Conservation (phyloP, 1,140 invertebrate species). For the Paraescarpia echinospica region DNA sequence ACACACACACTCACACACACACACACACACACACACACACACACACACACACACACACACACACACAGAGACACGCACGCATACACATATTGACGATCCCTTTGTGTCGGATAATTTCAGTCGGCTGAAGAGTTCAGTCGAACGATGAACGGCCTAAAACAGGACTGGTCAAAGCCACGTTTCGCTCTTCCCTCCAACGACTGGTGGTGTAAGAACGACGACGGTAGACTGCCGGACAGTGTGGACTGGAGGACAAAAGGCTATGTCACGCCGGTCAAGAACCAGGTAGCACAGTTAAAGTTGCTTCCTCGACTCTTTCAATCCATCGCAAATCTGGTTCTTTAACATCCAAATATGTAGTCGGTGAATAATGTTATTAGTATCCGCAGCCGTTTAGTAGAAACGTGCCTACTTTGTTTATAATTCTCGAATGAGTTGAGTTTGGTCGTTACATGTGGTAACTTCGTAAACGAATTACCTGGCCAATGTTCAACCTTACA, state of each 20-base stretch:
- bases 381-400: too few relatives aligned
- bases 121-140: constrained; percentile 35
- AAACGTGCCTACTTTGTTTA: too few relatives aligned
- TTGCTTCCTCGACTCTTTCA: not conserved
- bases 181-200: not conserved
- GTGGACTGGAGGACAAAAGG: constrained; percentile 61
- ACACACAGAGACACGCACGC: too few relatives aligned
- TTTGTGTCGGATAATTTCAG: not conserved
- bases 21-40: too few relatives aligned
- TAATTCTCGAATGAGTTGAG: too few relatives aligned
- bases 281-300: constrained; percentile 59
- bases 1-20: too few relatives aligned
- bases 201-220: not conserved
- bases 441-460: too few relatives aligned
- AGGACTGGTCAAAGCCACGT: not conserved
- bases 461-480: too few relatives aligned
- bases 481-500: too few relatives aligned
- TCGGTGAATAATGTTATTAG: too few relatives aligned
- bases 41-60: too few relatives aligned
- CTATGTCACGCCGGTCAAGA: constrained; percentile 59
- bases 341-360: not conserved
- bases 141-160: constrained; percentile 36
- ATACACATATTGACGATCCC: too few relatives aligned
- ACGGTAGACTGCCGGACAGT: constrained; percentile 16
- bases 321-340: not conserved